phyloP scores from a whole-genome alignment of 2,888 invertebrate genomes.

The Archips xylosteana region DNA sequence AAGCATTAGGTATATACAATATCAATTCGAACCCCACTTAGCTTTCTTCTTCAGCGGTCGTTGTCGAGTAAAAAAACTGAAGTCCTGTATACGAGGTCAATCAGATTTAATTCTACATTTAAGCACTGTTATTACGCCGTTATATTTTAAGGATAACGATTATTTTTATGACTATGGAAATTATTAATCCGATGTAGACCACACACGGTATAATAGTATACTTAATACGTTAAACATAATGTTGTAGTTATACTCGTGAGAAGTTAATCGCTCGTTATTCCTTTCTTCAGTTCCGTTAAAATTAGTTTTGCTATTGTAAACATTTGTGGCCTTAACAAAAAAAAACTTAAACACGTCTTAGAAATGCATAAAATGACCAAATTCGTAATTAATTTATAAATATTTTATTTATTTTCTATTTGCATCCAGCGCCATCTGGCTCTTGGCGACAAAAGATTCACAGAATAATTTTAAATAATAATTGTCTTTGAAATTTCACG shows the following conservation, averaged over 20 bases:
- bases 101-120: constrained; percentile 24
- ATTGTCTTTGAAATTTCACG: too few species aligned
- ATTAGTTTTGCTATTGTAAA: neutral
- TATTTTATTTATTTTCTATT: too few species aligned
- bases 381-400: too few species aligned
- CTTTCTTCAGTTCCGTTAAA: neutral
- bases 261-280: neutral
- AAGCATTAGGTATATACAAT: neutral
- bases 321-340: too few species aligned
- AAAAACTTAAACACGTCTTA: too few species aligned
- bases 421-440: too few species aligned
- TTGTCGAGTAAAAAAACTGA: constrained; percentile 10
- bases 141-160: constrained; percentile 41
- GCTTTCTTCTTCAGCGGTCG: too few species aligned
- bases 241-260: neutral
- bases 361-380: too few species aligned
- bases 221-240: neutral
- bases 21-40: neutral
- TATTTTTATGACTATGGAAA: constrained; percentile 37
- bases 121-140: constrained; percentile 35
- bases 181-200: constrained; percentile 32
- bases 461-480: too few species aligned
- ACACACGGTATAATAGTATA: constrained; percentile 14
- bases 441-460: too few species aligned
- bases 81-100: constrained; percentile 15